Base-by-base conservation (phyloP, 1,140 invertebrate genomes). In the Phymastichus coffea region DNA sequence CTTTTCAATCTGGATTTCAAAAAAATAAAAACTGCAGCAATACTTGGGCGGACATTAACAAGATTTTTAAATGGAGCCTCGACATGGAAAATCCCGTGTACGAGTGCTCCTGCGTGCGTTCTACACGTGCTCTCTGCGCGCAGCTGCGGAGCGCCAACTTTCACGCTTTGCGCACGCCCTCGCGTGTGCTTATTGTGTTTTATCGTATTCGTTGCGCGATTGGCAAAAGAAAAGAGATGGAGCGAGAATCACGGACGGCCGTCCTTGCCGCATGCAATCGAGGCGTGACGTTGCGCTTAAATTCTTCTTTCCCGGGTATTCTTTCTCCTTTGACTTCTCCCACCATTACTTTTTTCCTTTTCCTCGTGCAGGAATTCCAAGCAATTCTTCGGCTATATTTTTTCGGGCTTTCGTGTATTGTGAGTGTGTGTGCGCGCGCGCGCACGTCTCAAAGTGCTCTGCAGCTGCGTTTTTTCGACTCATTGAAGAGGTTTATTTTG, bases 91-190 rank as follows among this genome's bases (percentile, higher is more conserved):
- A 57, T 17, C 23, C 53, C 53, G 19, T 26, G 14, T 37, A n/a
- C n/a, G 33, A 35, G 41, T 23, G 33, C 15, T 23, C 28, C 15
- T 17, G 30, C 40, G 44, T 23, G 25, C 19, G 40, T 43, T 44
- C 15, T 17, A 47, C 53, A 40, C 44, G 44, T 47, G 44, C 22
- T 37, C n/a, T n/a, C n/a, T n/a, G n/a, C n/a, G n/a, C n/a, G n/a
- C n/a, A n/a, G n/a, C n/a, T n/a, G n/a, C 38, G 26, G 19, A 23
- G 38, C 47, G 56, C 47, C 47, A 52, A 58, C 56, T 52, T 58
- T 58, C 56, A 58, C 56, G 56, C 23, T 9, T 15, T n/a, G 6
- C 30, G 14, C 15, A 53, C n/a, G 48, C 57, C 56, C 47, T 51
- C 56, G 25, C 55, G 41, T n/a, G n/a, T n/a, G n/a, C n/a, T n/a